Conservation (phyloP, 1,140 invertebrate genomes). For the Phenacoccus solenopsis region DNA sequence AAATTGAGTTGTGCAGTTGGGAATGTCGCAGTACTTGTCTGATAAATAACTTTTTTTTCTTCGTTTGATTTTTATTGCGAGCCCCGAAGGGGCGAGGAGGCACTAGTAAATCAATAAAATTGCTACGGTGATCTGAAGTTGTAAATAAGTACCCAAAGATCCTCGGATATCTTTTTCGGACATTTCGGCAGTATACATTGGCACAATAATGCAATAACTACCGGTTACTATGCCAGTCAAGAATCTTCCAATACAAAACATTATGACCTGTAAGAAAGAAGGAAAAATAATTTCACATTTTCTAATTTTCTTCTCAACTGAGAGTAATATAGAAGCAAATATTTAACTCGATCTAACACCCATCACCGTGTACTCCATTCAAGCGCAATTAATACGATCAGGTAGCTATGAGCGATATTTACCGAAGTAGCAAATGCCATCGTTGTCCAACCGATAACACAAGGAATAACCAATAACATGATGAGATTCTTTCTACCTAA, state of each 20-base stretch:
- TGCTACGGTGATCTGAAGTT: slow-evolving; percentile 47
- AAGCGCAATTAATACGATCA: too few species aligned
- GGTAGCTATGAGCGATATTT: slow-evolving; percentile 19
- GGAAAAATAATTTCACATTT: too few species aligned
- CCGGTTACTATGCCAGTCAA: slow-evolving; percentile 59
- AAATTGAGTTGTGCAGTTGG: too few species aligned
- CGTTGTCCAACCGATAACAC: slow-evolving; percentile 57
- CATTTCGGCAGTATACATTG: slow-evolving; percentile 71
- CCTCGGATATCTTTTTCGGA: slow-evolving; percentile 64
- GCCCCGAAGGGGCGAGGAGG: too few species aligned
- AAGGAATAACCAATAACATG: slow-evolving; percentile 53
- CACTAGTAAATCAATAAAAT: slow-evolving; percentile 50
- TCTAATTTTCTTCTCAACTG: too few species aligned
- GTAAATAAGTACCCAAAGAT: slow-evolving; percentile 37
- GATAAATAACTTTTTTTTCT: too few species aligned
- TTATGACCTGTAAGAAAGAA: slow-evolving; percentile 35
- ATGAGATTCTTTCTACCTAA: slow-evolving; percentile 63
- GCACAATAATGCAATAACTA: slow-evolving; percentile 58
- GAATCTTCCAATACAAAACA: slow-evolving; percentile 58
- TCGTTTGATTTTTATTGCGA: too few species aligned
- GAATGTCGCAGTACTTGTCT: too few species aligned
- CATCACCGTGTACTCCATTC: too few species aligned
- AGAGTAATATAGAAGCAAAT: too few species aligned
- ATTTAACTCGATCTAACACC: too few species aligned
- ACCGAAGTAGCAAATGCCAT: slow-evolving; percentile 52